Evolutionary conservation across 2,113 vertebrate genomes (phyloP), one percentile per base, ranked within the genome.

Genomic region (Cinclus cinclus): DNA sequence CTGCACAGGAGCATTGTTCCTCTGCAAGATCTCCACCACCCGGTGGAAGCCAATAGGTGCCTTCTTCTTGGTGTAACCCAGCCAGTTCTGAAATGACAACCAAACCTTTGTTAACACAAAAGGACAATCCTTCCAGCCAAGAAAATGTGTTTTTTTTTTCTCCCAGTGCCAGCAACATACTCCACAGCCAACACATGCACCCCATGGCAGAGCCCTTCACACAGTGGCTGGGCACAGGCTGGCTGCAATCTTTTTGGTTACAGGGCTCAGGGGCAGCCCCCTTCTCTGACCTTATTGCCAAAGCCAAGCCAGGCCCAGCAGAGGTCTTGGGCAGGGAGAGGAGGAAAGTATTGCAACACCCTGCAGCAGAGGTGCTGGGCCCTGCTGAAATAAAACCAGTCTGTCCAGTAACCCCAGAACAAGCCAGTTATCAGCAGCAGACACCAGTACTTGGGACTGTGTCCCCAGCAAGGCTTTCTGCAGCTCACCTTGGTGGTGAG

Each of bases 21-120:
- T 99, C 71, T 99, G 98, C 89, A 99, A 98, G 89, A 99, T 98
- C 96, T 99, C 99, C 14, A 99, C 99, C 59, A 99, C 98, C 1
- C 98, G 94, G 80, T 99, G 98, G 97, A 99, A 99, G 93, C 98
- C 97, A 70, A 99, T 98, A 15, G 99, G 99, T 6, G 99, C 98
- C 82, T 97, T 99, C 95, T 99, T 99, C 96, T 98, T 98, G 83
- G 98, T 99, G 91, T 99, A 99, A 71, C 99, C 99, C n/a, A 99
- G 95, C 99, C 99, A 99, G 93, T 98, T 99, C 98, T 98, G 93
- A 95, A 97, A 97, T 21, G 25, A 90, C 35, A 89, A 74, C 27
- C 89, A 87, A 78, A 92, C 9, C 41, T 39, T 11, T 1, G 21
- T 41, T 46, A 89, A 84, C 30, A 23, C 33, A 73, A 49, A 79